phyloP scores from a whole-genome alignment of 2,888 invertebrate genomes.

The Monoplex corrugatus region DNA sequence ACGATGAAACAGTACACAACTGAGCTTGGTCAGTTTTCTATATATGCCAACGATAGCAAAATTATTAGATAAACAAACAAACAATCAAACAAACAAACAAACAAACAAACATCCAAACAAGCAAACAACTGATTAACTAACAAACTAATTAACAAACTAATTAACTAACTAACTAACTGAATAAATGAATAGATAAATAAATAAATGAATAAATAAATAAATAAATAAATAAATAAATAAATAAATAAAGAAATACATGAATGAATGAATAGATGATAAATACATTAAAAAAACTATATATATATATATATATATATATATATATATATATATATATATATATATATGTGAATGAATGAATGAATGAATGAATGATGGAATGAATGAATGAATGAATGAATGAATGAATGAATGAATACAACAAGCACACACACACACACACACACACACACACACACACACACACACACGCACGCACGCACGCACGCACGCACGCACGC shows the following conservation, averaged over 20 bases:
- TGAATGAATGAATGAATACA: not conserved
- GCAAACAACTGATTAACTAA: not conserved
- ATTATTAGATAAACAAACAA: too few species aligned
- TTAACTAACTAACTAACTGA: not conserved
- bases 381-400: not conserved
- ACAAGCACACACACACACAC: slow-evolving; percentile 15
- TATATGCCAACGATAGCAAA: too few species aligned
- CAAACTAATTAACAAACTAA: not conserved
- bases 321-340: not conserved
- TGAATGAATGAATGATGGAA: not conserved
- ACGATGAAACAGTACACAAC: too few species aligned
- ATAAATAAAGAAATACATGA: too few species aligned
- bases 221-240: not conserved
- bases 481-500: not conserved
- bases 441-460: slow-evolving; percentile 31
- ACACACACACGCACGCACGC: not conserved
- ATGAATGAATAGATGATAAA: not conserved
- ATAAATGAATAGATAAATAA: not conserved
- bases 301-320: not conserved
- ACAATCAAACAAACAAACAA: not conserved
- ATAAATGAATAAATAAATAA: not conserved
- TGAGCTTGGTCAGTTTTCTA: too few species aligned
- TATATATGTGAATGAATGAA: not conserved
- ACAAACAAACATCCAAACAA: not conserved
- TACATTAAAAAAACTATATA: not conserved